phyloP scores from a whole-genome alignment of 1,140 invertebrate genomes.

The Ceratitis capitata region DNA sequence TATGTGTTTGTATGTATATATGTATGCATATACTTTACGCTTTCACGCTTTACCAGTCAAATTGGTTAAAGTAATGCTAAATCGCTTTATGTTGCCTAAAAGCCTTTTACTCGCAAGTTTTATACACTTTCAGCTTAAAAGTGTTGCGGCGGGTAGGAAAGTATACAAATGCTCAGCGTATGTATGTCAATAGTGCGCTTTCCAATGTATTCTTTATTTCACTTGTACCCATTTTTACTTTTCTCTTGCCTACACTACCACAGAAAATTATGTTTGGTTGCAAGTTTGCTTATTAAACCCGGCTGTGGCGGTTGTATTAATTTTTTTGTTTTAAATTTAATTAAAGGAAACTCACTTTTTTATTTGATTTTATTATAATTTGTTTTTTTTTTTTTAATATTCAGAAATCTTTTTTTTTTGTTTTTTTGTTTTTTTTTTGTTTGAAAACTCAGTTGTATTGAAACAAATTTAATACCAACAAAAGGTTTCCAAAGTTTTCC shows the following conservation, averaged over 20 bases:
- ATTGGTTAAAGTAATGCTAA: background rate
- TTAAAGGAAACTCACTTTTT: background rate
- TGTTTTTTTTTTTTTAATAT: background rate
- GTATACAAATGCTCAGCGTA: slow-evolving; percentile 44
- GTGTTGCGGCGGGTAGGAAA: background rate
- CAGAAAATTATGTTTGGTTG: background rate
- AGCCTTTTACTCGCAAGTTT: background rate
- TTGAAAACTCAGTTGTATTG: too few relatives aligned
- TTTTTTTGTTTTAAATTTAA: background rate
- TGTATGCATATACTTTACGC: background rate
- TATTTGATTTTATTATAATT: background rate
- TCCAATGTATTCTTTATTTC: slow-evolving; percentile 49
- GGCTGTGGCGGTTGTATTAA: background rate
- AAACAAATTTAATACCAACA: too few relatives aligned
- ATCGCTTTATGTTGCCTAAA: background rate
- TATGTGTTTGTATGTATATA: background rate
- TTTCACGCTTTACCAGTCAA: slow-evolving; percentile 13
- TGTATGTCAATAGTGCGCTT: slow-evolving; percentile 66
- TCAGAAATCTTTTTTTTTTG: background rate
- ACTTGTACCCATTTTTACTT: slow-evolving; percentile 34
- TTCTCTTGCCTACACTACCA: slow-evolving; percentile 8
- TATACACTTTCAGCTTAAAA: background rate
- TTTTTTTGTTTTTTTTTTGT: background rate
- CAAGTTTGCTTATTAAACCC: too few relatives aligned
- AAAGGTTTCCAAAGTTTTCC: too few relatives aligned